Conservation (phyloP, 2,888 invertebrate species). For the Catocala sponsa region DNA sequence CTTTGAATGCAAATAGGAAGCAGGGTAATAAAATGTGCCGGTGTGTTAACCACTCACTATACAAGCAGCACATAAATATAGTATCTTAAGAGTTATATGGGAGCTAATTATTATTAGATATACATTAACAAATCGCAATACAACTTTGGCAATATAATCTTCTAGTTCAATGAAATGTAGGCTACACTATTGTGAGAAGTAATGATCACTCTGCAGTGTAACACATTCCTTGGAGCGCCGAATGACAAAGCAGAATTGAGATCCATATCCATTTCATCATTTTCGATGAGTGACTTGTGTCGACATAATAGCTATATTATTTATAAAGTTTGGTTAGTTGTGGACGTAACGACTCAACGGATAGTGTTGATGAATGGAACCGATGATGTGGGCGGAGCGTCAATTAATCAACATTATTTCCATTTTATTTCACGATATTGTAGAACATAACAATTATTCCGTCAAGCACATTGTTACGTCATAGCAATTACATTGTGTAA, state of each 20-base stretch:
- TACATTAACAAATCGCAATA: slow-evolving; percentile 17
- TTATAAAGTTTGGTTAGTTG: slow-evolving; percentile 52
- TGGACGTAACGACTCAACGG: slow-evolving; percentile 48
- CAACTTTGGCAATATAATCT: slow-evolving; percentile 22
- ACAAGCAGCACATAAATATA: slow-evolving; percentile 40
- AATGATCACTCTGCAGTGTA: slow-evolving; percentile 59
- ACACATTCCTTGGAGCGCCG: slow-evolving; percentile 55
- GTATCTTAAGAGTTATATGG: slow-evolving; percentile 10
- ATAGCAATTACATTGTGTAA: slow-evolving; percentile 72
- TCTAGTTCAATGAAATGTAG: slow-evolving; percentile 47
- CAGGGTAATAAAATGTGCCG: slow-evolving; percentile 64
- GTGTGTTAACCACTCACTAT: slow-evolving; percentile 52
- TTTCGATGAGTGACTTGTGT: slow-evolving; percentile 58
- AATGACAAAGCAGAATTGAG: slow-evolving; percentile 62
- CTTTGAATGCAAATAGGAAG: slow-evolving; percentile 69
- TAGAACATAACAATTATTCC: slow-evolving; percentile 69
- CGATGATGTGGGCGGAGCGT: slow-evolving; percentile 59
- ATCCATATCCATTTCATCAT: slow-evolving; percentile 67
- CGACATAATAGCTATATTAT: slow-evolving; percentile 58
- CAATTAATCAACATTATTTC: slow-evolving; percentile 65
- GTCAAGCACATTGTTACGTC: slow-evolving; percentile 70
- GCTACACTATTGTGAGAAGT: slow-evolving; percentile 57
- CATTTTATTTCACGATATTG: slow-evolving; percentile 57
- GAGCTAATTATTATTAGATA: slow-evolving; percentile 5
- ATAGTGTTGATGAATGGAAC: slow-evolving; percentile 59